Evolutionary conservation across 1,140 invertebrate genomes (phyloP).

Genomic region (Musca domestica): DNA sequence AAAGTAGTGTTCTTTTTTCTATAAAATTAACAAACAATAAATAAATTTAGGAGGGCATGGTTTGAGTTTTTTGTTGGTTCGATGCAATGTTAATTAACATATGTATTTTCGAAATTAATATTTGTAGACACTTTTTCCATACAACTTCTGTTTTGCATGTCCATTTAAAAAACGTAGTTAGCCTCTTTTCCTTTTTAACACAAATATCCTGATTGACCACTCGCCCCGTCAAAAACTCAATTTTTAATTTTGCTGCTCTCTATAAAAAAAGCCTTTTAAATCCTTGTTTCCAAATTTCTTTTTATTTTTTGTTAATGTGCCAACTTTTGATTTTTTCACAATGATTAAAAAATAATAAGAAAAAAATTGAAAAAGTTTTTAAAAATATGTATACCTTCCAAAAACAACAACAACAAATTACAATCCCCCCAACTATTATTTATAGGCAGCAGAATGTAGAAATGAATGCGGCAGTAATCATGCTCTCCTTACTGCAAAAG

Average conservation of each 20-base stretch:
- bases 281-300: not conserved
- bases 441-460: conserved; percentile 54
- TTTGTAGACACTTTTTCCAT: not conserved
- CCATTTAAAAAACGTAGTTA: conserved; percentile 8
- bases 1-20: too few relatives aligned
- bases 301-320: not conserved
- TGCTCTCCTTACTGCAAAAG: conserved; percentile 82
- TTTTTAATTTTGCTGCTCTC: conserved; percentile 9
- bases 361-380: conserved; percentile 27
- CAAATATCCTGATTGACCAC: not conserved
- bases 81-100: conserved; percentile 8
- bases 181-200: not conserved
- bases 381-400: conserved; percentile 29
- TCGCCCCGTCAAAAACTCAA: not conserved
- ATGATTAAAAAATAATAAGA: not conserved
- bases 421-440: conserved; percentile 35
- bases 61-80: conserved; percentile 17
- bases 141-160: not conserved
- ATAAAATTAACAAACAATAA: not conserved
- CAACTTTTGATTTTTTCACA: conserved; percentile 1
- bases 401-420: conserved; percentile 24
- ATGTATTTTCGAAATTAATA: not conserved
- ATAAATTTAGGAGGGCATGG: conserved; percentile 19
- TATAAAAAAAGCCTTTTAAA: too few relatives aligned
- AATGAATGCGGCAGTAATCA: conserved; percentile 57